phyloP scores from a whole-genome alignment of 1,140 invertebrate genomes.

The Drosophila pallidifrons region DNA sequence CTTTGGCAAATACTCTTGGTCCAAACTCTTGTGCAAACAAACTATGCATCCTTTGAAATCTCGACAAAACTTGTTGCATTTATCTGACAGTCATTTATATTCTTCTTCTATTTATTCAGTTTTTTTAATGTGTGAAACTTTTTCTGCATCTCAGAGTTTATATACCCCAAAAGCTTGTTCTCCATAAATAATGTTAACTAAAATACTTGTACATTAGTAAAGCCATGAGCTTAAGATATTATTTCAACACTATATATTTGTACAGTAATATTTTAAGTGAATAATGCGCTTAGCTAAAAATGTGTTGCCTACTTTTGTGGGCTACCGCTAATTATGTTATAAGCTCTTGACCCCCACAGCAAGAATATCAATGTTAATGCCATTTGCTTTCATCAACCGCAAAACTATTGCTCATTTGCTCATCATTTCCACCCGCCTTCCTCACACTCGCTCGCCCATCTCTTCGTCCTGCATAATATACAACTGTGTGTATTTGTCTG shows the following conservation, averaged over 20 bases:
- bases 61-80: background rate
- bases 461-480: too few species aligned
- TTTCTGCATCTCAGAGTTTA: background rate
- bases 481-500: background rate
- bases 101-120: background rate
- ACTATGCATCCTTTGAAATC: background rate
- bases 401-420: slow-evolving; percentile 2
- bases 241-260: background rate
- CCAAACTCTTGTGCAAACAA: too few species aligned
- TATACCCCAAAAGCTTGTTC: background rate
- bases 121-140: background rate
- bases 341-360: background rate
- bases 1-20: too few species aligned
- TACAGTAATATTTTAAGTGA: slow-evolving; percentile 3
- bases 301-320: slow-evolving; percentile 16
- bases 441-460: background rate
- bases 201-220: slow-evolving; percentile 1
- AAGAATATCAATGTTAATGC: too few species aligned
- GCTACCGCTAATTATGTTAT: background rate
- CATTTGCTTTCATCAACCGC: too few species aligned
- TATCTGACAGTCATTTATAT: background rate
- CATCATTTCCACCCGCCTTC: background rate
- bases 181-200: background rate
- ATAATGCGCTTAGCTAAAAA: slow-evolving; percentile 1
- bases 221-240: background rate